These are phyloP conservation scores for Plemyria rubiginata DNA, from an alignment of 2,888 invertebrate species.

Conservation along the genomic window DNA sequence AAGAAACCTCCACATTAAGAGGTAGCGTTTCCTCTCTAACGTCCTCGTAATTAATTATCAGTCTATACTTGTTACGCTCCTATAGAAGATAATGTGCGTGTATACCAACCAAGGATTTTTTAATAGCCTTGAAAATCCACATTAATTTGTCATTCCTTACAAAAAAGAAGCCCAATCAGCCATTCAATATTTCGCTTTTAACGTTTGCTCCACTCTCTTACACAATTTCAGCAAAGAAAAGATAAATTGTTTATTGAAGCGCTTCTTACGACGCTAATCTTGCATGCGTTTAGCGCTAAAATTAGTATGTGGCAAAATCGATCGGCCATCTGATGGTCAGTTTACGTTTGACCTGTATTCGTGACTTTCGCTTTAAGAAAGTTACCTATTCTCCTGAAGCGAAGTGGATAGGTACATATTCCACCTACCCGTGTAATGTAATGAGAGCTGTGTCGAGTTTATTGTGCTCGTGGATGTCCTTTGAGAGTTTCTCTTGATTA, in stretches of 20 bases:
- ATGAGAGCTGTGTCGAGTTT: slow-evolving; percentile 17
- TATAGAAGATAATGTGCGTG: background rate
- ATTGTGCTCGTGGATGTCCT: slow-evolving; percentile 17
- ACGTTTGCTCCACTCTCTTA: background rate
- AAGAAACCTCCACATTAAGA: slow-evolving; percentile 8
- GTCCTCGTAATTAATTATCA: slow-evolving; percentile 14
- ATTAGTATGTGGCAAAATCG: slow-evolving; percentile 33
- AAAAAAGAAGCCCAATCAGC: background rate
- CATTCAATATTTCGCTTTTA: background rate
- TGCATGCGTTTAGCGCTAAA: slow-evolving; percentile 30
- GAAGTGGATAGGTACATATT: background rate
- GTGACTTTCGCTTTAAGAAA: background rate
- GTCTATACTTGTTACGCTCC: slow-evolving; percentile 5
- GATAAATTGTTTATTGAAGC: slow-evolving; percentile 14
- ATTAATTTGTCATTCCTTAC: background rate
- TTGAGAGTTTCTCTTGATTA: slow-evolving; percentile 23
- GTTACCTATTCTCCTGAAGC: background rate
- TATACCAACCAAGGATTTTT: background rate
- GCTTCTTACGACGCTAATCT: slow-evolving; percentile 18
- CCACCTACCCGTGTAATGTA: background rate
- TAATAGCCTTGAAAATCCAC: background rate
- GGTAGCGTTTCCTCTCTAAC: slow-evolving; percentile 2
- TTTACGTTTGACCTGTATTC: slow-evolving; percentile 36
- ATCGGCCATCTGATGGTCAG: slow-evolving; percentile 21
- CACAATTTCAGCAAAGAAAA: slow-evolving; percentile 10